phyloP scores from a whole-genome alignment of 1,140 invertebrate species.

The Pseudomyrmex gracilis region DNA sequence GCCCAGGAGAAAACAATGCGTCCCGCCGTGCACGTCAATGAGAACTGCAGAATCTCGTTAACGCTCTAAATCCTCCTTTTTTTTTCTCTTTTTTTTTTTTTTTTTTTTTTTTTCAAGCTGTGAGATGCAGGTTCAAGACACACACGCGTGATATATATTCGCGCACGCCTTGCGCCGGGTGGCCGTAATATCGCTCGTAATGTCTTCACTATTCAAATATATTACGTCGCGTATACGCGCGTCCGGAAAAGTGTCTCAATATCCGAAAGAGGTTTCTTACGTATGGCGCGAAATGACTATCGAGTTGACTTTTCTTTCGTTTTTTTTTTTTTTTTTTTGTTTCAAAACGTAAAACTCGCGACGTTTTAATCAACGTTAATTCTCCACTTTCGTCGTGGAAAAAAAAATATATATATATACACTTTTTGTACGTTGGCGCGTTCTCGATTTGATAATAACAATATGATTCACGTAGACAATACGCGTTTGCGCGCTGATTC shows the following conservation, averaged over 20 bases:
- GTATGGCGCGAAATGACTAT: not conserved
- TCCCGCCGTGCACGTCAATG: conserved; percentile 59
- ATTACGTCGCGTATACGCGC: not conserved
- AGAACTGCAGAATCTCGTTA: conserved; percentile 65
- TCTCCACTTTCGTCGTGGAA: not conserved
- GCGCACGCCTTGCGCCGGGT: conserved; percentile 17
- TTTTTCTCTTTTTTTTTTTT: not conserved
- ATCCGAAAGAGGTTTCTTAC: not conserved
- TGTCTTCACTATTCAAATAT: conserved; percentile 38
- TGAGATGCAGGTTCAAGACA: conserved; percentile 37
- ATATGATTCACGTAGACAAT: conserved; percentile 8
- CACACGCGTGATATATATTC: conserved; percentile 32
- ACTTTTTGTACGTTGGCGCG: too few relatives aligned
- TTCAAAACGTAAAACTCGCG: not conserved
- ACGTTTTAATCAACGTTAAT: not conserved
- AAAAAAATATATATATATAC: not conserved
- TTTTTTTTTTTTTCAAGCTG: too few relatives aligned
- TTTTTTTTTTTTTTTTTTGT: not conserved
- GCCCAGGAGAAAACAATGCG: conserved; percentile 59
- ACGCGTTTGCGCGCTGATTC: conserved; percentile 43
- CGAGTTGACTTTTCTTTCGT: not conserved
- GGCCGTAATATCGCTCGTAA: conserved; percentile 40
- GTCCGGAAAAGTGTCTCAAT: not conserved
- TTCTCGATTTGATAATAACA: not conserved
- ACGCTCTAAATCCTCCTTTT: conserved; percentile 47